These are phyloP conservation scores for Luscinia megarhynchos DNA, from an alignment of 2,797 vertebrate species.

Conservation along the genomic window DNA sequence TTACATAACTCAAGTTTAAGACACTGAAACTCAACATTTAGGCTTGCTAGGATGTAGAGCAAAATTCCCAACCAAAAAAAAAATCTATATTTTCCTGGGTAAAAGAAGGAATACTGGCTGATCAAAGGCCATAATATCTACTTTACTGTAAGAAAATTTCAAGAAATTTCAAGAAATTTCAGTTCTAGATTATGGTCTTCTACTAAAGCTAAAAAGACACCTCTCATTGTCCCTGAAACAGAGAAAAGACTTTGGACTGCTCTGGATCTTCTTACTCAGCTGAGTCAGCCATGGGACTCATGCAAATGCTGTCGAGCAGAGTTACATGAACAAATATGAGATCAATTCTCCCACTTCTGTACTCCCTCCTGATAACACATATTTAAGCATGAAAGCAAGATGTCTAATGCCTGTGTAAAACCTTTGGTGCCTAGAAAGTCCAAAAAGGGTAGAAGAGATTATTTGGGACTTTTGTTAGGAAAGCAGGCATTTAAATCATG, in stretches of 20 bases:
- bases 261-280: not conserved
- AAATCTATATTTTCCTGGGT: not conserved
- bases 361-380: not conserved
- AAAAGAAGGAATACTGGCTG: not conserved
- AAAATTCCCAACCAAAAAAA: accelerated
- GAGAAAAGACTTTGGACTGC: not conserved
- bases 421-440: not conserved
- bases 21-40: not conserved
- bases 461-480: not conserved
- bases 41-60: not conserved
- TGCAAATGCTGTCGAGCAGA: not conserved
- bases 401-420: not conserved
- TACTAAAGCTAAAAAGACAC: not conserved
- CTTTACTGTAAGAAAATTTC: not conserved
- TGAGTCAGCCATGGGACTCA: not conserved
- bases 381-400: not conserved
- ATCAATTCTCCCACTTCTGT: not conserved
- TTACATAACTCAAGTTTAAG: not conserved
- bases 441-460: not conserved
- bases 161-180: not conserved
- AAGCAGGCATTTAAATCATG: not conserved
- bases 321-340: not conserved
- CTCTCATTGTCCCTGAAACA: not conserved
- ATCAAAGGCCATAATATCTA: not conserved
- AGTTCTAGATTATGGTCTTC: not conserved